phyloP scores from a whole-genome alignment of 2,797 vertebrate species.

The Bradypodion pumilum region DNA sequence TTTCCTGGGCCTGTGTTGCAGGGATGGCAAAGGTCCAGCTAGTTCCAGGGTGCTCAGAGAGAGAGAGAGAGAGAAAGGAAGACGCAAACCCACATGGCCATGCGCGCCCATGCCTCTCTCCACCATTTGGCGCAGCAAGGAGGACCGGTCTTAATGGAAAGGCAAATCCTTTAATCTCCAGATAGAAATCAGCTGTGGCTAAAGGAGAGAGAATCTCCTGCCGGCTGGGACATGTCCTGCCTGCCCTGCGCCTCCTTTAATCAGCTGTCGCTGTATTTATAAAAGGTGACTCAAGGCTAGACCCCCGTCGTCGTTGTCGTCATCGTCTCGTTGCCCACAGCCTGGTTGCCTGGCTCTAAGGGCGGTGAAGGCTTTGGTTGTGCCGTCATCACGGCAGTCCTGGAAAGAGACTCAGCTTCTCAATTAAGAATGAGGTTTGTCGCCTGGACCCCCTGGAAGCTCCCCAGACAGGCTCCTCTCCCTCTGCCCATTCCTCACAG shows the following conservation, averaged over 20 bases:
- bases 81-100: rapidly evolving
- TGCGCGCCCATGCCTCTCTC: not conserved
- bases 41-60: not conserved
- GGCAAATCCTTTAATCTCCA: conserved; percentile 71
- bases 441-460: too few species aligned
- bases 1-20: rapidly evolving
- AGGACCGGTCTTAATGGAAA: conserved; percentile 65
- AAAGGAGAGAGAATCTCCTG: conserved; percentile 18
- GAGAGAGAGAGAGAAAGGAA: not conserved
- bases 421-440: too few species aligned
- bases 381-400: conserved; percentile 18
- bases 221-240: conserved; percentile 14
- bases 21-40: rapidly evolving
- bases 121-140: conserved; percentile 36
- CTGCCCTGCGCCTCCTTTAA: conserved; percentile 22
- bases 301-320: too few species aligned
- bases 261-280: conserved; percentile 60
- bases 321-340: too few species aligned
- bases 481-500: too few species aligned
- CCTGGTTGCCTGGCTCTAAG: not conserved
- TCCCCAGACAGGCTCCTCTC: too few species aligned
- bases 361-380: not conserved
- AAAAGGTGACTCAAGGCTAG: conserved; percentile 52
- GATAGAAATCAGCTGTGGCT: conserved; percentile 52
- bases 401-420: not conserved